phyloP scores from a whole-genome alignment of 2,113 vertebrate species.

The human region DNA sequence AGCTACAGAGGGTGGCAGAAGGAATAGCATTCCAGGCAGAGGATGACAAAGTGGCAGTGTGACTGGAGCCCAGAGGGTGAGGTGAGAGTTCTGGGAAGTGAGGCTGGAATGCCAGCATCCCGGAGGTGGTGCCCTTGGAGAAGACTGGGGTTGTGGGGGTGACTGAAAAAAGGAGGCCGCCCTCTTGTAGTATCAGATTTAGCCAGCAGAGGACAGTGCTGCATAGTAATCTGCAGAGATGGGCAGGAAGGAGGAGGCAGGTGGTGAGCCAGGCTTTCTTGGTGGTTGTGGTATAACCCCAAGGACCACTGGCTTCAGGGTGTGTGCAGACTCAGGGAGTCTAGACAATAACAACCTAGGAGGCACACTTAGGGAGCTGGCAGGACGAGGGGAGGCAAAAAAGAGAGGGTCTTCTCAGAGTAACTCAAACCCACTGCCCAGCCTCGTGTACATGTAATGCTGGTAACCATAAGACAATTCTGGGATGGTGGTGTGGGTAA shows the following conservation, averaged over 20 bases:
- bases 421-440: neutral
- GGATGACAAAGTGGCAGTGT: neutral
- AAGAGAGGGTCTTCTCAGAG: neutral
- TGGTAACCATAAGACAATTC: neutral
- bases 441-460: neutral
- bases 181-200: neutral
- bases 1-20: neutral
- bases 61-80: neutral
- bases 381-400: neutral
- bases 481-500: no score
- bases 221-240: neutral
- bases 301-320: neutral
- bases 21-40: neutral
- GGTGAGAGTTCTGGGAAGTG: neutral
- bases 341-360: neutral
- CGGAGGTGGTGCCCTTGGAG: neutral
- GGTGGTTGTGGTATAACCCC: neutral
- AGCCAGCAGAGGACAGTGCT: slow-evolving; percentile 60
- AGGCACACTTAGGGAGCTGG: neutral
- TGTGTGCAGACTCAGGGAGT: neutral
- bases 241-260: neutral
- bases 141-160: neutral
- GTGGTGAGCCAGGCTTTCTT: neutral
- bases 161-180: neutral
- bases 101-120: neutral